Evolutionary conservation across 1,140 invertebrate species (phyloP).

Genomic region (Pogonus chalceus): DNA sequence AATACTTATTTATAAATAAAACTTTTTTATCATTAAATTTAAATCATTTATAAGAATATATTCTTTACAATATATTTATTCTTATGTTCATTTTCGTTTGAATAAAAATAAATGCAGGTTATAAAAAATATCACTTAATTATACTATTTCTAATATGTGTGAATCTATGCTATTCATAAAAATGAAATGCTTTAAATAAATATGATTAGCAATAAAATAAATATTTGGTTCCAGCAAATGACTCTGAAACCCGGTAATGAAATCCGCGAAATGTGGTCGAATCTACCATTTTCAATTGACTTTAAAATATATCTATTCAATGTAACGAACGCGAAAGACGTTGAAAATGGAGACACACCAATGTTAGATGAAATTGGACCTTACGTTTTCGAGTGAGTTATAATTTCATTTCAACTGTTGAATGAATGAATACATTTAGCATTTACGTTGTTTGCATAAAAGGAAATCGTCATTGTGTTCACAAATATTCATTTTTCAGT

Average conservation of each 20-base stretch:
- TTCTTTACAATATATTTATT: no score
- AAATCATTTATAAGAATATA: no score
- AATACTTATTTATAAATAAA: no score
- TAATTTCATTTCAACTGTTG: background rate
- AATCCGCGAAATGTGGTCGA: constrained; percentile 41
- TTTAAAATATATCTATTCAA: constrained; percentile 68
- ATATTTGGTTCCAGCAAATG: constrained; percentile 29
- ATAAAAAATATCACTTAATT: no score
- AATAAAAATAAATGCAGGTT: no score
- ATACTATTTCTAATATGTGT: no score
- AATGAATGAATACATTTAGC: no score
- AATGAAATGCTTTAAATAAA: no score
- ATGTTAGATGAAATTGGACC: constrained; percentile 63
- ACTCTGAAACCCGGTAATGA: constrained; percentile 38
- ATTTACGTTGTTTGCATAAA: background rate
- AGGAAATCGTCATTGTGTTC: background rate
- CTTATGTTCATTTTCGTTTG: no score
- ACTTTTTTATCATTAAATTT: no score
- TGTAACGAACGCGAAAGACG: constrained; percentile 55
- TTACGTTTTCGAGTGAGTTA: constrained; percentile 62
- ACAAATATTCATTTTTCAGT: constrained; percentile 34
- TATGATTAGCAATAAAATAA: no score
- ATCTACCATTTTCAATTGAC: constrained; percentile 44
- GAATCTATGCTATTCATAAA: no score
- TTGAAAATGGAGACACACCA: constrained; percentile 39